Base-by-base conservation (phyloP, 2,888 invertebrate species). In the Bursaphelenchus okinawaensis region DNA sequence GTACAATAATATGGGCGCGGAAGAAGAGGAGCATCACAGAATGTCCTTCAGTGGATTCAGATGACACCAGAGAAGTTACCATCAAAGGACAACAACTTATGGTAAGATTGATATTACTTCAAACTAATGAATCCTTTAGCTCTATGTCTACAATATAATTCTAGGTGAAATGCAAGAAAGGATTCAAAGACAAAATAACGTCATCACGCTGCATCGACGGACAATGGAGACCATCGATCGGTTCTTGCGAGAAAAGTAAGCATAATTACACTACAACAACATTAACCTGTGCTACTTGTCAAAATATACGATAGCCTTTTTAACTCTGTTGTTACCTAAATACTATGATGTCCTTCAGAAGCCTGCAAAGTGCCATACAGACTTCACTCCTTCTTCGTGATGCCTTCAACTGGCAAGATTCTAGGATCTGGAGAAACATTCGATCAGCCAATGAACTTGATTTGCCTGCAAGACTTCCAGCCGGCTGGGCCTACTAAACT, bases 171-270 rank as follows among this genome's bases (percentile, higher is more conserved):
- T 24, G 28, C 28, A 26, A 26, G 23, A 26, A 19, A 22, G 23
- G 6, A 56, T 24, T 9, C 19, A 19, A 20, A 52, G n/a, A 16
- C 19, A 20, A 23, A 89, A 89, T 71, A 87, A 88, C 0, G 89
- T 89, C 4, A 88, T 90, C 92, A 0, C 88, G 89, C 0, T 98
- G 96, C 83, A 89, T 91, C 82, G 94, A 95, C 79, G 95, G 95
- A 0, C 91, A 93, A 0, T 98, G 95, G 95, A 90, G 26, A 56
- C 80, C 92, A 0, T 89, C 91, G 69, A 90, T 93, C 74, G 94
- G 95, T 0, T 88, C 89, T 63, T 88, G 88, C 89, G 90, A 71
- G 88, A 95, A 79, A 87, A 91, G 88, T 91, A 82, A 65, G 68
- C 65, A 66, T 23, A 31, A 16, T 1, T 16, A 19, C 12, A n/a